Percentiles rank a stretch among this genome's conserved stretches.
Evolutionary conservation across 2,113 vertebrate species (phyloP).

Genomic region (Psophia crepitans): DNA sequence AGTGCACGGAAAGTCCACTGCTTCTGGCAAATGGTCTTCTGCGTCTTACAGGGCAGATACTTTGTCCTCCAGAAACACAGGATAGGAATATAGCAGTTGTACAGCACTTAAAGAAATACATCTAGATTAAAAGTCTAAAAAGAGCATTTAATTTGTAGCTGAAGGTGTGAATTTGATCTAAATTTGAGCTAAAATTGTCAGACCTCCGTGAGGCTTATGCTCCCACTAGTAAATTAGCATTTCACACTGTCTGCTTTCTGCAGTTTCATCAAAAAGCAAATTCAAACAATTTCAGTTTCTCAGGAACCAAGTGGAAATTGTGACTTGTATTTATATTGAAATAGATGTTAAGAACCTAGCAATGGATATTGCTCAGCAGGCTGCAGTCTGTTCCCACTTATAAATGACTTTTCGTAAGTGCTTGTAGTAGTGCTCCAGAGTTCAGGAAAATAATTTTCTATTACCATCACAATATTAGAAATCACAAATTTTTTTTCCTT

Average conservation of each 20-base stretch:
- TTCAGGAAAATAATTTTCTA: not conserved
- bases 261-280: not conserved
- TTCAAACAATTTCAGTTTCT: not conserved
- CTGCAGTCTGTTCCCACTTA: not conserved
- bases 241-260: not conserved
- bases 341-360: not conserved
- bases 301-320: not conserved
- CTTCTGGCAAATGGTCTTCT: not conserved
- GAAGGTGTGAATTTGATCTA: not conserved
- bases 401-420: not conserved
- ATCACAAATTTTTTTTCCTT: accelerated
- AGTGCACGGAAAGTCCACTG: not conserved
- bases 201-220: not conserved
- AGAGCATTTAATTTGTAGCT: not conserved
- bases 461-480: not conserved
- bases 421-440: not conserved
- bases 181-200: not conserved
- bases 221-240: not conserved
- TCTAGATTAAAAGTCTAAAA: not conserved
- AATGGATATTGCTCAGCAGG: accelerated
- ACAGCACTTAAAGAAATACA: not conserved
- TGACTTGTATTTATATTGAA: not conserved
- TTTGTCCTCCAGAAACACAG: not conserved
- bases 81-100: not conserved
- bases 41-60: not conserved